These are phyloP conservation scores for Potamarius usumacintae DNA, from an alignment of 2,113 vertebrate genomes.

Conservation along the genomic window DNA sequence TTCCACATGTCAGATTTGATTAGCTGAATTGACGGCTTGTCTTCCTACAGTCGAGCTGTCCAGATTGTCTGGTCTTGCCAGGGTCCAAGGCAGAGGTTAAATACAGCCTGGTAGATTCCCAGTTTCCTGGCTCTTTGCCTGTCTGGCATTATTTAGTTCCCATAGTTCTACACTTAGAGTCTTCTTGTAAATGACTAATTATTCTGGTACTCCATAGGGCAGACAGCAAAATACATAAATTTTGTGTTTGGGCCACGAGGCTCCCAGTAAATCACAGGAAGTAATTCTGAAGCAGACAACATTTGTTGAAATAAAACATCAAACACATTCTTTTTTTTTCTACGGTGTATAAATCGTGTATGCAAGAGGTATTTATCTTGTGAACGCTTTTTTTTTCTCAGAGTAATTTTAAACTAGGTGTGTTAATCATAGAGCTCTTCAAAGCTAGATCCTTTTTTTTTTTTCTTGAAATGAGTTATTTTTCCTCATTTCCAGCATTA, in stretches of 20 bases:
- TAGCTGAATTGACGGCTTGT: background rate
- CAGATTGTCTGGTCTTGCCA: background rate
- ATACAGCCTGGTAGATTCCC: background rate
- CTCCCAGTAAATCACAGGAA: slow-evolving; percentile 15
- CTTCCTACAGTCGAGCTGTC: background rate
- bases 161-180: slow-evolving; percentile 55
- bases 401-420: background rate
- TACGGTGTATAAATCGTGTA: background rate
- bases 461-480: background rate
- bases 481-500: background rate
- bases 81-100: background rate
- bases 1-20: background rate
- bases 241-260: background rate
- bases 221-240: slow-evolving; percentile 9
- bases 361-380: background rate
- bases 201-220: slow-evolving; percentile 61
- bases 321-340: background rate
- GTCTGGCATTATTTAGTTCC: slow-evolving; percentile 33
- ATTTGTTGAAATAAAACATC: background rate
- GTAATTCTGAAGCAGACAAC: slow-evolving; percentile 21
- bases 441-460: background rate
- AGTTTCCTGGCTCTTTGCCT: slow-evolving; percentile 10
- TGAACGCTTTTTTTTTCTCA: background rate
- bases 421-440: background rate
- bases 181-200: slow-evolving; percentile 67